Evolutionary conservation across 2,113 vertebrate species (phyloP).

Genomic region (Brachypteracias leptosomus): DNA sequence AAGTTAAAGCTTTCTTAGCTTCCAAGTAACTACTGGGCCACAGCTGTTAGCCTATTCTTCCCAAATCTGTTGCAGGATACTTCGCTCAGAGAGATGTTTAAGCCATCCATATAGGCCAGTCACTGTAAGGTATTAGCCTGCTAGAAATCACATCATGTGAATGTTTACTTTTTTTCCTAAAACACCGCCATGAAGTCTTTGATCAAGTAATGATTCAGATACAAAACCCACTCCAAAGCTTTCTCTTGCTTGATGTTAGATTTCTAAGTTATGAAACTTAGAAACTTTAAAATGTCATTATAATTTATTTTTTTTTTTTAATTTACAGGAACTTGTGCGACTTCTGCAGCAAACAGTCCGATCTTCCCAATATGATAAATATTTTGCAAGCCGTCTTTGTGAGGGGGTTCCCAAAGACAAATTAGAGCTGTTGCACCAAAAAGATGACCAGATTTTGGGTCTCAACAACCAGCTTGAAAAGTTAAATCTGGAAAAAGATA

Average conservation of each 20-base stretch:
- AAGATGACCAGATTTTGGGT: slow-evolving; percentile 85
- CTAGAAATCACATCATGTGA: neutral
- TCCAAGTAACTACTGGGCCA: neutral
- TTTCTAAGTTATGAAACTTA: neutral
- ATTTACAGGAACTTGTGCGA: slow-evolving; percentile 88
- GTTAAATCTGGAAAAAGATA: slow-evolving; percentile 85
- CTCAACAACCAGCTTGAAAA: slow-evolving; percentile 88
- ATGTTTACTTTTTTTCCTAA: neutral
- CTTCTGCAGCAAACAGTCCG: slow-evolving; percentile 94
- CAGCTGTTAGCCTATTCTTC: neutral
- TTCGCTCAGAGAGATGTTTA: neutral
- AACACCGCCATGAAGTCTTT: neutral
- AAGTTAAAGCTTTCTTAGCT: neutral
- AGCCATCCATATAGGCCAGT: neutral
- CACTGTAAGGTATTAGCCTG: neutral
- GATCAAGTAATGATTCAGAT: neutral
- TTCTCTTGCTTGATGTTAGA: neutral
- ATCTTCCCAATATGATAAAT: slow-evolving; percentile 87
- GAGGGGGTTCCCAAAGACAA: slow-evolving; percentile 58
- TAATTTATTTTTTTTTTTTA: neutral
- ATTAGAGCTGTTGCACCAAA: slow-evolving; percentile 78
- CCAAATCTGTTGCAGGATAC: neutral
- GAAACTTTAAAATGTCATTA: neutral
- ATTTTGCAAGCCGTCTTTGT: slow-evolving; percentile 60
- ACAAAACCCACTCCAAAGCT: neutral